These are phyloP conservation scores for Microcebus tavaratra DNA, from an alignment of 2,113 vertebrate species.

Conservation along the genomic window DNA sequence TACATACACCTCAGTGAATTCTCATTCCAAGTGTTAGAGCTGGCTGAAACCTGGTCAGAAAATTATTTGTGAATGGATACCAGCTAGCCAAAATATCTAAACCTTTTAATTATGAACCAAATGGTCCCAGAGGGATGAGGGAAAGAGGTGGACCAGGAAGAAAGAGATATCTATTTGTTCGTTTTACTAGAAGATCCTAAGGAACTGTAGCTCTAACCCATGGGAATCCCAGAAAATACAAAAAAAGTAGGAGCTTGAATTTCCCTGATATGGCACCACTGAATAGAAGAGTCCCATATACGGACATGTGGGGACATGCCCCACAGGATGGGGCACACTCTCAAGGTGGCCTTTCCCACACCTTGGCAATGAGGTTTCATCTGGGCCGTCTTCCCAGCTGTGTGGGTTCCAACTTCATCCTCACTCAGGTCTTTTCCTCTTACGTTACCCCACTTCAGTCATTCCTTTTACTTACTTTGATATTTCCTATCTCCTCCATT, in stretches of 20 bases:
- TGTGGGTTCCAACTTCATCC: neutral
- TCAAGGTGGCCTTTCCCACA: neutral
- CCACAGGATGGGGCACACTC: neutral
- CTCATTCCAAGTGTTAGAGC: neutral
- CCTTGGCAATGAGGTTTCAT: neutral
- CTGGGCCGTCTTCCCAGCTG: neutral
- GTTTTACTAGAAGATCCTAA: neutral
- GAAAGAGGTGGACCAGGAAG: neutral
- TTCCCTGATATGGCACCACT: neutral
- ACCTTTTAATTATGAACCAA: neutral
- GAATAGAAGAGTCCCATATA: neutral
- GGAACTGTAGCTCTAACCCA: neutral
- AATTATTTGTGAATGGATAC: neutral
- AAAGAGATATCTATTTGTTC: neutral
- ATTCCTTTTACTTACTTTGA: neutral
- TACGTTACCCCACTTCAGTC: neutral
- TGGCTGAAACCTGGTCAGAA: neutral
- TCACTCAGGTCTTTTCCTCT: neutral
- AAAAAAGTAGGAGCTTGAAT: neutral
- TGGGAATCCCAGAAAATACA: neutral
- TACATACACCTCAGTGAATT: neutral
- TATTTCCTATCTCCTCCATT: neutral
- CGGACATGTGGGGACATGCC: neutral
- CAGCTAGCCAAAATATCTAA: neutral
- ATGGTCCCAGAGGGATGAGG: neutral